Evolutionary conservation across 2,888 invertebrate species (phyloP).

Genomic region (Drosophila yooni): DNA sequence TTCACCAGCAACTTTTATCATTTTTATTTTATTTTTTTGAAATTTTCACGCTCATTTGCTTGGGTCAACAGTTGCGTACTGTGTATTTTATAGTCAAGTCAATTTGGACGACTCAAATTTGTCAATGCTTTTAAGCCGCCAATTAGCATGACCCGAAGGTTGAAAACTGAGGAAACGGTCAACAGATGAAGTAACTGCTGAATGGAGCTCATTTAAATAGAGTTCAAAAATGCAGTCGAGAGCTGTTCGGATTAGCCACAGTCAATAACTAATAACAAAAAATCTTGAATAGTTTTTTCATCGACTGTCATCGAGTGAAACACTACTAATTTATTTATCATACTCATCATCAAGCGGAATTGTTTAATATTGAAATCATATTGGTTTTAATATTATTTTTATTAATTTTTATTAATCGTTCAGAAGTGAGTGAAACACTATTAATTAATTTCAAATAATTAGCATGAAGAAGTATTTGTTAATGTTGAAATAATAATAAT

Average conservation of each 20-base stretch:
- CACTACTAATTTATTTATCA: neutral
- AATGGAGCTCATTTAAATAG: conserved; percentile 29
- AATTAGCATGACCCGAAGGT: conserved; percentile 63
- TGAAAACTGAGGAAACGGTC: neutral
- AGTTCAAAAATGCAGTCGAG: conserved; percentile 15
- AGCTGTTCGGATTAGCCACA: conserved; percentile 30
- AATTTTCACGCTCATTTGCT: conserved; percentile 59
- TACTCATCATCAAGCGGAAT: neutral
- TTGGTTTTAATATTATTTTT: neutral
- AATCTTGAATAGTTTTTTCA: conserved; percentile 4
- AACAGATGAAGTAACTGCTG: conserved; percentile 15
- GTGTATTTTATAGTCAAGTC: conserved; percentile 23
- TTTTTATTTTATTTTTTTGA: conserved; percentile 6
- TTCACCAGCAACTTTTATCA: conserved; percentile 15
- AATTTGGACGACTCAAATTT: conserved; percentile 40
- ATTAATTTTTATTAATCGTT: neutral
- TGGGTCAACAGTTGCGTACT: conserved; percentile 46
- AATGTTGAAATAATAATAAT: neutral
- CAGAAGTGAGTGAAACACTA: neutral
- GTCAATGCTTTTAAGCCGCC: conserved; percentile 41
- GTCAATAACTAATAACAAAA: conserved; percentile 7
- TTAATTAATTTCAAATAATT: neutral
- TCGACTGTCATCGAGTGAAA: conserved; percentile 19
- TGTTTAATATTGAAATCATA: neutral
- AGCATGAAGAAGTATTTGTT: neutral